Base-by-base conservation (phyloP, 2,113 vertebrate genomes). In the Pseudorasbora parva region DNA sequence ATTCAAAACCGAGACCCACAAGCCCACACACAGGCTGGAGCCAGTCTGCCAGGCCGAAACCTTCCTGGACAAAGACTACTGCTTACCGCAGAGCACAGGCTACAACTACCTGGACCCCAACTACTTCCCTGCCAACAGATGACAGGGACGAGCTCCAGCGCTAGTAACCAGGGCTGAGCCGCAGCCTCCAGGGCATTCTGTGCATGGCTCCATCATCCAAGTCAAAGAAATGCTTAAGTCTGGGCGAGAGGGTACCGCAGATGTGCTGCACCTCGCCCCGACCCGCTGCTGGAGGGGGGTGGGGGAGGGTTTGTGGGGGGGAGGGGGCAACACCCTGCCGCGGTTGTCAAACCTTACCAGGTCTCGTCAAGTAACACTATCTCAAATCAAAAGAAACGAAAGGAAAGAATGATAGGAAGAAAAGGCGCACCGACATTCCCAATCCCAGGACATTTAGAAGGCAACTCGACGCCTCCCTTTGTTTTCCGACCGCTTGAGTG, bases 41-140 rank as follows among this genome's bases (percentile, higher is more conserved):
- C 96, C 98, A 62, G 93, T 99, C 87, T 96, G 96, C 91, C 96
- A 95, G 92, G 88, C 94, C 73, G 96, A 98, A 88, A 95, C 95
- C 82, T 98, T 98, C 90, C 95, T 99, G 95, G 98, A 99, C 95
- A 95, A 97, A 94, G 98, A 99, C 96, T 99, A 99, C 96, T 97
- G 97, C 91, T 94, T 99, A 95, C 96, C 97, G 4, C 97, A 97
- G 91, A 95, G 93, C 93, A 91, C 96, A 82, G 96, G 96, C 93
- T 99, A 99, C 95, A 99, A 97, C 95, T 99, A 99, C 92, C 95
- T 99, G 95, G 98, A 99, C 94, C 98, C 98, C 86, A 99, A 99
- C 95, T 99, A 99, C 96, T 99, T 97, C 93, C 97, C 98, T 86
- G 98, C 98, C 88, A 99, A 99, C 93, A 99, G 98, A 99, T 99